Base-by-base conservation (phyloP, 1,140 invertebrate species). In the Goniozus legneri region DNA sequence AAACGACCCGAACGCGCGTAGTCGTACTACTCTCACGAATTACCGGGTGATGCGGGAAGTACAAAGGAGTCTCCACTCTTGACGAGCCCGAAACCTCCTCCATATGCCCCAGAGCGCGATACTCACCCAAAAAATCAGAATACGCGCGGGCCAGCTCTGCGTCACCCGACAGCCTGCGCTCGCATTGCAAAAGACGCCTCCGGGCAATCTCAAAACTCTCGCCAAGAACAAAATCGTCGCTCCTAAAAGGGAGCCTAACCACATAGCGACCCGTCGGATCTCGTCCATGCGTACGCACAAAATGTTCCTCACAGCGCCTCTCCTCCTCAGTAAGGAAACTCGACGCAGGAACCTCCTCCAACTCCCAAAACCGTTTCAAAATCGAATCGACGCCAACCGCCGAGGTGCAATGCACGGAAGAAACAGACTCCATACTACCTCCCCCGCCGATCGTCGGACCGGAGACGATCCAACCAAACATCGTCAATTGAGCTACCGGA, bases 1-100 rank as follows among this genome's bases (percentile, higher is more conserved):
- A 73, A 8, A 71, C 64, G 1, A 65, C 57, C 1, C 68, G 30
- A 21, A 62, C 30, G 20, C 64, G 64, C 0, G 47, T 60, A 2
- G 60, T 58, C 3, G 19, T 27, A 22, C 45, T 51, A 1, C 16
- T 8, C 2, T 36, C n/a, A 44, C 56, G 54, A 10, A 58, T 34
- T 3, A 65, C 53, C 2, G 52, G 50, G 32, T 64, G 64, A 44
- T 65, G 62, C 16, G 62, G 49, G 21, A 65, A 44, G 41, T 62
- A 60, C 44, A 55, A 67, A 18, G 12, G 16, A 2, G 14, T 44
- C 13, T 13, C 32, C 22, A 14, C 13, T 14, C 2, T 38, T 19
- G 4, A 2, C 21, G 2, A 22, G 0, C 18, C 7, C n/a, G 24
- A 10, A n/a, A 52, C 34, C 38, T 27, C 2, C 24, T 56, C 52